A percentile compares a stretch with the other conserved stretches of the same genome.
phyloP scores from a whole-genome alignment of 2,797 vertebrate species.

The Poliocrania exsul region DNA sequence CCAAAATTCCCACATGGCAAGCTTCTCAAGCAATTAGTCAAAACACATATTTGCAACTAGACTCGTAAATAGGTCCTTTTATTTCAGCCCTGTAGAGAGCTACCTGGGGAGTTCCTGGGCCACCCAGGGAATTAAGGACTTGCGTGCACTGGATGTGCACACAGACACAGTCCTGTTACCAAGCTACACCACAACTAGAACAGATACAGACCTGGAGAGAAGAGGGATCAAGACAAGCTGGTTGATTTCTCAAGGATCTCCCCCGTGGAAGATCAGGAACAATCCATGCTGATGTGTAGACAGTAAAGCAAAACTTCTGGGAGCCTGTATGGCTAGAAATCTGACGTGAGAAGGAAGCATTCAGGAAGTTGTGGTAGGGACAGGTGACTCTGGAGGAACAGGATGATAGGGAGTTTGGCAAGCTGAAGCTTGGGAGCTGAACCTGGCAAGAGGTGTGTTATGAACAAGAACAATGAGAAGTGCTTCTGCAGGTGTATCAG shows the following conservation, averaged over 20 bases:
- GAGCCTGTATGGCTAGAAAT: background rate
- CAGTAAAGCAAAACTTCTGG: background rate
- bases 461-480: background rate
- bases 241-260: background rate
- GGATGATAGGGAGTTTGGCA: background rate
- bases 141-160: background rate
- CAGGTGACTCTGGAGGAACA: background rate
- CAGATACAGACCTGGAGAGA: background rate
- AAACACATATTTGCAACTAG: background rate
- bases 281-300: background rate
- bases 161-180: background rate
- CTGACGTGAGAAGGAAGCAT: background rate
- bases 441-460: accelerated
- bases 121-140: background rate
- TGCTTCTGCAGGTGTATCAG: background rate
- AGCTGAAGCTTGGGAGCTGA: background rate
- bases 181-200: background rate
- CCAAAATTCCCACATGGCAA: background rate
- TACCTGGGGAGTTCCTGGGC: background rate
- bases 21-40: background rate
- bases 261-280: background rate
- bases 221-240: background rate
- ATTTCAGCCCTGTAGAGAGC: background rate
- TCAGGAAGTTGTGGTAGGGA: accelerated
- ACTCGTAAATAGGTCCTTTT: background rate